Conservation (phyloP, 2,888 invertebrate genomes). For the Brachyptera putata region DNA sequence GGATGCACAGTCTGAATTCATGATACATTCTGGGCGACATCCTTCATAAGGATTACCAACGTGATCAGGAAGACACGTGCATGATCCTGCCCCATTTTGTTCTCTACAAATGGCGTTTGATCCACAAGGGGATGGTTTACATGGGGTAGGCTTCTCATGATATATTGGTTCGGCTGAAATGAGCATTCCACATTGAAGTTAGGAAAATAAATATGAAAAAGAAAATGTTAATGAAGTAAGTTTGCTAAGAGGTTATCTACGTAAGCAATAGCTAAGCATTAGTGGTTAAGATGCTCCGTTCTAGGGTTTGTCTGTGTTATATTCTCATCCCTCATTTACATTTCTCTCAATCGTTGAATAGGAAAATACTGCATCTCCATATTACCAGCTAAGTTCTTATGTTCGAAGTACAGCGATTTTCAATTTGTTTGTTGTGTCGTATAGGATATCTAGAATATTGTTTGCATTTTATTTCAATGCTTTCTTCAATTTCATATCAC, state of each 20-base stretch:
- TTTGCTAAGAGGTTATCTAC: constrained; percentile 25
- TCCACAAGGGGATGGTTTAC: constrained; percentile 50
- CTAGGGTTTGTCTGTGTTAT: too few relatives aligned
- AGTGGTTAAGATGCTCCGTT: constrained; percentile 23
- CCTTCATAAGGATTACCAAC: constrained; percentile 57
- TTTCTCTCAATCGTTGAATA: neutral
- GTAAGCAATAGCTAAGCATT: constrained; percentile 26
- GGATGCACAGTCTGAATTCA: constrained; percentile 54
- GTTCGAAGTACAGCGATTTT: too few relatives aligned
- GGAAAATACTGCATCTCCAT: neutral
- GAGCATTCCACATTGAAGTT: constrained; percentile 1
- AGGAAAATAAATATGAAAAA: constrained; percentile 3
- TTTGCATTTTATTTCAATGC: too few relatives aligned
- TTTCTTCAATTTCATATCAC: too few relatives aligned
- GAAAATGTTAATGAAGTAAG: constrained; percentile 13
- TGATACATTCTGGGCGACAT: constrained; percentile 54
- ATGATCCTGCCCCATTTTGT: constrained; percentile 51
- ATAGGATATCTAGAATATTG: too few relatives aligned
- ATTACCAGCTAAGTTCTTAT: too few relatives aligned
- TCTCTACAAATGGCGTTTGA: constrained; percentile 51
- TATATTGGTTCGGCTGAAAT: constrained; percentile 31
- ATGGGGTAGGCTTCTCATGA: constrained; percentile 55
- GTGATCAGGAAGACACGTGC: constrained; percentile 50
- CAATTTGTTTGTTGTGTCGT: too few relatives aligned
- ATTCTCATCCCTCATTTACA: neutral